These are phyloP conservation scores for Lycophotia porphyrea DNA, from an alignment of 2,888 invertebrate genomes.

Conservation along the genomic window DNA sequence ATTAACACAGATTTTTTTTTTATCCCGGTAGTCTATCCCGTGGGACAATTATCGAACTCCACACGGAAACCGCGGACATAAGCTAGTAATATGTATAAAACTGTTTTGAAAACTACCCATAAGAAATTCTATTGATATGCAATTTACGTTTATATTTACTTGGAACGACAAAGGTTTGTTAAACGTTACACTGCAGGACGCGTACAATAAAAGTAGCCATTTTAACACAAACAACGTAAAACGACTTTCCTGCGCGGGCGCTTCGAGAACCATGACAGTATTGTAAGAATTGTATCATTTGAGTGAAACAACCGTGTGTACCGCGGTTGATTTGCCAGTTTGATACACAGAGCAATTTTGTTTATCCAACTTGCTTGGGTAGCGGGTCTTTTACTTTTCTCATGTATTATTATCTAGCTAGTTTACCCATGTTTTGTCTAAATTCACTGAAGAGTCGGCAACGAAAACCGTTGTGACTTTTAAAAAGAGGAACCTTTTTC, in stretches of 20 bases:
- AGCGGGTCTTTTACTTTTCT: not conserved
- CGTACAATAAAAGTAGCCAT: slow-evolving; percentile 59
- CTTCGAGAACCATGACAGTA: slow-evolving; percentile 50
- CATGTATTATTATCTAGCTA: not conserved
- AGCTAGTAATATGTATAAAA: not conserved
- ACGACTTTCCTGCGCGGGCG: slow-evolving; percentile 53
- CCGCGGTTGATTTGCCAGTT: slow-evolving; percentile 7
- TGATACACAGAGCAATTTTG: slow-evolving; percentile 38
- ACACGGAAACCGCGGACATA: no score
- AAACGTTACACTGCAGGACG: slow-evolving; percentile 62
- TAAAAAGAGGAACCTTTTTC: not conserved
- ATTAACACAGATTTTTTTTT: no score
- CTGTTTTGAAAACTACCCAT: not conserved
- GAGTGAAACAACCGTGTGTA: slow-evolving; percentile 31
- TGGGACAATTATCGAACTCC: no score
- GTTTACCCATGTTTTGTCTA: not conserved
- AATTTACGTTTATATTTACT: slow-evolving; percentile 43
- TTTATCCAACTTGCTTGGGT: slow-evolving; percentile 32
- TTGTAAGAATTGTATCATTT: slow-evolving; percentile 61
- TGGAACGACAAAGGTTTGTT: slow-evolving; percentile 41
- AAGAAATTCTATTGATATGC: slow-evolving; percentile 31
- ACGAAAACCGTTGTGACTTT: not conserved
- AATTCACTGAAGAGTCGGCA: not conserved
- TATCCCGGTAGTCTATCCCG: no score
- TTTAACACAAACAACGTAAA: slow-evolving; percentile 61